These are phyloP conservation scores for Drosophila engyochracea DNA, from an alignment of 2,888 invertebrate species.

Conservation along the genomic window DNA sequence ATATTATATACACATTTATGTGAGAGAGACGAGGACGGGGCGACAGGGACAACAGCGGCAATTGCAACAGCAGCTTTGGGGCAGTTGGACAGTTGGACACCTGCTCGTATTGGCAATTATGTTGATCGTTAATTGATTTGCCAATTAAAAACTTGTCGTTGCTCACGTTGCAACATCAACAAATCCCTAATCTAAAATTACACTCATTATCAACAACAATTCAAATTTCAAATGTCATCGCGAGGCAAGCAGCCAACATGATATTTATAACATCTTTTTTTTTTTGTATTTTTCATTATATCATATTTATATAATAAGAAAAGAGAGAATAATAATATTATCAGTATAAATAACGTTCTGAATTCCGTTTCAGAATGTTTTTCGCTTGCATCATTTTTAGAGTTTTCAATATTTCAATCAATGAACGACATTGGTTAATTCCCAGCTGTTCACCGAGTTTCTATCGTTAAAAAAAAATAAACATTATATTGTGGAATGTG, in stretches of 20 bases:
- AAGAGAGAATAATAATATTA: neutral
- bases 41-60: neutral
- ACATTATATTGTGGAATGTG: neutral
- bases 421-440: too few relatives aligned
- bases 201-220: neutral
- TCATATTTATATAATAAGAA: neutral
- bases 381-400: neutral
- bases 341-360: neutral
- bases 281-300: neutral
- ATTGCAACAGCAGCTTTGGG: neutral
- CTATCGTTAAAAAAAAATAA: neutral
- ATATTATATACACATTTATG: conserved; percentile 22
- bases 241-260: neutral
- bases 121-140: neutral
- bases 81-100: conserved; percentile 2
- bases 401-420: neutral
- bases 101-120: neutral
- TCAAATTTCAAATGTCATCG: neutral
- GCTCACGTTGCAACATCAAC: neutral
- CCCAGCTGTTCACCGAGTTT: neutral
- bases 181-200: neutral
- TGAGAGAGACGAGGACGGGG: neutral
- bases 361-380: neutral
- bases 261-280: neutral
- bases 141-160: neutral